Evolutionary conservation across 2,888 invertebrate genomes (phyloP).

Genomic region (Exocentrus adspersus): DNA sequence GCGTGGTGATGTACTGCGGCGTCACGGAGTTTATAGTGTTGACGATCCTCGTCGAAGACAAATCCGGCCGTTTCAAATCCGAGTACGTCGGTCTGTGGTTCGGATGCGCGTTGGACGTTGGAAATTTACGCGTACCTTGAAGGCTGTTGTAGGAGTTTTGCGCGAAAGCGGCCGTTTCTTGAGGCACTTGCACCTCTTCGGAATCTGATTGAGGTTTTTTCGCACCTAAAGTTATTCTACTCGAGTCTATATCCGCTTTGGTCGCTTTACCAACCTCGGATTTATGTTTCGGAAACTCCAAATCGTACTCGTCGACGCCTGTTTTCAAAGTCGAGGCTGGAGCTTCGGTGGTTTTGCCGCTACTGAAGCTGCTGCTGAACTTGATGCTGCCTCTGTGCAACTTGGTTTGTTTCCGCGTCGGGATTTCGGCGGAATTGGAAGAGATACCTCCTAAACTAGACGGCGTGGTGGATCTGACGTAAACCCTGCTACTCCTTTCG

Average conservation of each 20-base stretch:
- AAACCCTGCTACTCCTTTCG: too few species aligned
- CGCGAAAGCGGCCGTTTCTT: conserved; percentile 82
- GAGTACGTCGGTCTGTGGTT: conserved; percentile 60
- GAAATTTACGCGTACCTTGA: conserved; percentile 41
- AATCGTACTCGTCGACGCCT: conserved; percentile 42
- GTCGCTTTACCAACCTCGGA: conserved; percentile 16
- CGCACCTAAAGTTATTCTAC: not conserved
- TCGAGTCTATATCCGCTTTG: not conserved
- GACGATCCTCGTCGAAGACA: conserved; percentile 40
- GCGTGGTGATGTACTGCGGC: conserved; percentile 57
- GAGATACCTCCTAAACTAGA: not conserved
- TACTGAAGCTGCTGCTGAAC: conserved; percentile 15
- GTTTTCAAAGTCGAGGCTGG: conserved; percentile 30
- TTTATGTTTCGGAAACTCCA: conserved; percentile 39
- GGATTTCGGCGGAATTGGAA: not conserved
- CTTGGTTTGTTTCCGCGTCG: not conserved
- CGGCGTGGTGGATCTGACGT: conserved; percentile 2
- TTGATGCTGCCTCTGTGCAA: conserved; percentile 30
- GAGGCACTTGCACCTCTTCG: conserved; percentile 73
- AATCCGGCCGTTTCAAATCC: conserved; percentile 53
- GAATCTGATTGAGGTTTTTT: conserved; percentile 39
- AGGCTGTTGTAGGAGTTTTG: conserved; percentile 61
- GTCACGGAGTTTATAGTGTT: conserved; percentile 53
- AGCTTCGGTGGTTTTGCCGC: not conserved
- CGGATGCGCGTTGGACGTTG: conserved; percentile 53